These are phyloP conservation scores for Tachina fera DNA, from an alignment of 2,888 invertebrate genomes.

Conservation along the genomic window DNA sequence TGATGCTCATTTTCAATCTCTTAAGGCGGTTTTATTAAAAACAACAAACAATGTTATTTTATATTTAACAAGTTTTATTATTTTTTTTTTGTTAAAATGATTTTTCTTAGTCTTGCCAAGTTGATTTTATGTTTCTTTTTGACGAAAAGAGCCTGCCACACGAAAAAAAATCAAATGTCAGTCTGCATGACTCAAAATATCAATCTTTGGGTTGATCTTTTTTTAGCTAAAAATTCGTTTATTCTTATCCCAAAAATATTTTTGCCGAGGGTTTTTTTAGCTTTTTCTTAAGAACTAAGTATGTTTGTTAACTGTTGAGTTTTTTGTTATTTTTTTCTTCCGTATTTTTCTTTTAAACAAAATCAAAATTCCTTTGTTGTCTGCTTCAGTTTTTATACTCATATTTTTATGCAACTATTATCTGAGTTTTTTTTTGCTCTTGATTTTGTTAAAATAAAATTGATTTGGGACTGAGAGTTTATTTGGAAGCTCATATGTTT, in stretches of 20 bases:
- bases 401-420: constrained; percentile 2
- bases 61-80: constrained; percentile 43
- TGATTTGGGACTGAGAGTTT: neutral
- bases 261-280: neutral
- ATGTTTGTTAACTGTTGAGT: constrained; percentile 18
- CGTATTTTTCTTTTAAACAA: constrained; percentile 11
- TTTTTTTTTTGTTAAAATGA: constrained; percentile 1
- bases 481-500: constrained; percentile 1
- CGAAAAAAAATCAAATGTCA: constrained; percentile 64
- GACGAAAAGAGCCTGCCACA: neutral
- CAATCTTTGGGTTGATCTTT: constrained; percentile 52
- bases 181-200: constrained; percentile 67
- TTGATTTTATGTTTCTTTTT: neutral
- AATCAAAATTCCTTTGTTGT: constrained; percentile 67
- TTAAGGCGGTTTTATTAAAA: constrained; percentile 55
- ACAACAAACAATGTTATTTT: constrained; percentile 43
- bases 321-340: neutral
- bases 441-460: constrained; percentile 7
- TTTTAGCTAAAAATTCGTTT: constrained; percentile 5
- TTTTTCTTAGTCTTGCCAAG: neutral
- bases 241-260: constrained; percentile 29
- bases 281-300: constrained; percentile 51
- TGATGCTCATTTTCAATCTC: constrained; percentile 30
- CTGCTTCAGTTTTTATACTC: constrained; percentile 51
- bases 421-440: neutral